Conservation (phyloP, 2,888 invertebrate species). For the Stenichneumon culpator region DNA sequence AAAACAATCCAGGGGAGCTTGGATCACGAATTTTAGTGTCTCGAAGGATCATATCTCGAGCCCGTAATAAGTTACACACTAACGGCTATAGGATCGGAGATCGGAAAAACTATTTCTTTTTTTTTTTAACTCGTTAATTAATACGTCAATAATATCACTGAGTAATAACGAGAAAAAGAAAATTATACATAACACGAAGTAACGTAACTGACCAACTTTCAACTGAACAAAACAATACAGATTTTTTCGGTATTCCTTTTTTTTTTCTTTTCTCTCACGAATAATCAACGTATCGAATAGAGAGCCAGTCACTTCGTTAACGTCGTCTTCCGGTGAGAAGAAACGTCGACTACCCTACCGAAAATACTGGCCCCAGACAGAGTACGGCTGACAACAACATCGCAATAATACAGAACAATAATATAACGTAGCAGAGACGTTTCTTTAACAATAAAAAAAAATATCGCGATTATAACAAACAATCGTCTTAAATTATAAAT, state of each 20-base stretch:
- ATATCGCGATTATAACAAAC: constrained; percentile 30
- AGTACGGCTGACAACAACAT: constrained; percentile 44
- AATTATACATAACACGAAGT: constrained; percentile 32
- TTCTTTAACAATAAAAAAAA: constrained; percentile 26
- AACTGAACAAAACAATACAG: constrained; percentile 49
- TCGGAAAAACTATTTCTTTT: constrained; percentile 5
- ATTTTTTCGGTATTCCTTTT: constrained; percentile 2
- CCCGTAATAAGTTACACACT: constrained; percentile 15
- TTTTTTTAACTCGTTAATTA: background rate
- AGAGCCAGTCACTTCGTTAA: constrained; percentile 52
- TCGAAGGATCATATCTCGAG: constrained; percentile 8
- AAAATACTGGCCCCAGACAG: constrained; percentile 56
- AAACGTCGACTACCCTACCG: constrained; percentile 47
- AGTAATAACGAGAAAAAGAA: constrained; percentile 30
- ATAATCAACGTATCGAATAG: constrained; percentile 35
- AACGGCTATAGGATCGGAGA: constrained; percentile 42
- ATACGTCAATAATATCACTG: constrained; percentile 65
- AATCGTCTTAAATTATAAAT: constrained; percentile 45
- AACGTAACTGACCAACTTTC: constrained; percentile 51
- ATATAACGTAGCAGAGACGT: constrained; percentile 1
- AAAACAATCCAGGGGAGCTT: constrained; percentile 46
- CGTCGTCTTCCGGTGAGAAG: constrained; percentile 31
- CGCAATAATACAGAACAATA: constrained; percentile 39
- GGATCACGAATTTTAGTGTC: constrained; percentile 27
- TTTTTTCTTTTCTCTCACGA: constrained; percentile 6